A percentile compares a stretch with the other conserved stretches of the same genome.
Conservation (phyloP, 2,113 vertebrate species). For the Spea bombifrons region DNA sequence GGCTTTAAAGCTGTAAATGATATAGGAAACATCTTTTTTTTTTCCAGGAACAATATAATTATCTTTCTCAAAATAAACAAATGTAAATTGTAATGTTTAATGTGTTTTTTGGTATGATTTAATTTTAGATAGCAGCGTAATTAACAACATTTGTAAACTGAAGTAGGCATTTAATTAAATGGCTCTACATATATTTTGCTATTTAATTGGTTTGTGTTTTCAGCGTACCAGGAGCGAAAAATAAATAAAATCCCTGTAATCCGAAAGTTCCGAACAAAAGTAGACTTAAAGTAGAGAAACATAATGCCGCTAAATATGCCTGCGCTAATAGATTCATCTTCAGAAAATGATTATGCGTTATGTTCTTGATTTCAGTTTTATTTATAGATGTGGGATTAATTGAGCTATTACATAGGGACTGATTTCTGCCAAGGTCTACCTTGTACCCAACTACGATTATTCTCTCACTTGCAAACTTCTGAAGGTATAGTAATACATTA, state of each 20-base stretch:
- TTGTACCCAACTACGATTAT: too few species aligned
- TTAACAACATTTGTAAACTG: conserved; percentile 72
- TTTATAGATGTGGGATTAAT: too few species aligned
- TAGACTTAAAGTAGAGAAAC: background rate
- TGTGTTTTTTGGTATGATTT: conserved; percentile 59
- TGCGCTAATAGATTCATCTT: too few species aligned
- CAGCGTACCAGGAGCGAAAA: background rate
- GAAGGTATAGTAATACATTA: too few species aligned
- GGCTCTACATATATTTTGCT: conserved; percentile 66
- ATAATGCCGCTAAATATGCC: too few species aligned
- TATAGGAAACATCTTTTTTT: background rate
- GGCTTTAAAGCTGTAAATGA: background rate
- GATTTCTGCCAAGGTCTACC: too few species aligned
- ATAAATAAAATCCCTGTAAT: conserved; percentile 6
- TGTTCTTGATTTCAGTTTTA: too few species aligned
- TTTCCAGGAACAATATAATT: conserved; percentile 16
- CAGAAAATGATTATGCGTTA: too few species aligned
- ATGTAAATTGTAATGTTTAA: conserved; percentile 3
- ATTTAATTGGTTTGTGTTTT: conserved; percentile 62
- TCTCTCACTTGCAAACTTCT: too few species aligned
- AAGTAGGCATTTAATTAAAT: conserved; percentile 71
- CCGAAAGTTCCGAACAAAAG: background rate
- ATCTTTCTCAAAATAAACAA: conserved; percentile 6
- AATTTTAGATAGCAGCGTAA: conserved; percentile 74
- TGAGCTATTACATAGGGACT: too few species aligned